phyloP scores from a whole-genome alignment of 2,888 invertebrate genomes.

The Ptychoptera albimana region DNA sequence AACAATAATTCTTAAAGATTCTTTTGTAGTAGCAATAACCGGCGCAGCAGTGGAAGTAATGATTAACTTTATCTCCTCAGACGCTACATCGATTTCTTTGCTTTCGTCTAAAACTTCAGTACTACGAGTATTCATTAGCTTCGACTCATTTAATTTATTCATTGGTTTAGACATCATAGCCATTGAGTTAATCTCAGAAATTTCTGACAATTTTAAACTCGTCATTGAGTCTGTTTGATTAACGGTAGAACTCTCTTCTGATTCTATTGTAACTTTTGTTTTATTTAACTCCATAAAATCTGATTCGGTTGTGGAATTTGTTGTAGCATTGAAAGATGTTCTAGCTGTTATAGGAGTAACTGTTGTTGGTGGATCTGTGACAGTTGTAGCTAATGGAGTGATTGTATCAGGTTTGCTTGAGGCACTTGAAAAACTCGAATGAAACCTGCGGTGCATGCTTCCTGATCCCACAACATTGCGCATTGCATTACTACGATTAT shows the following conservation, averaged over 20 bases:
- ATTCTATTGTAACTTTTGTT: too few species aligned
- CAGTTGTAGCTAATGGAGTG: conserved; percentile 31
- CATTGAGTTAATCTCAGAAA: too few species aligned
- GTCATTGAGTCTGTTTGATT: too few species aligned
- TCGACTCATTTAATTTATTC: not conserved
- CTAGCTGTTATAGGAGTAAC: conserved; percentile 37
- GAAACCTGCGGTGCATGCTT: not conserved
- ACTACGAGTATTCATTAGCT: conserved; percentile 15
- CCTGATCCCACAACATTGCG: not conserved
- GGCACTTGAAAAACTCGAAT: not conserved
- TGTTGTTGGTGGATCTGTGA: conserved; percentile 37
- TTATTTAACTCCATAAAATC: too few species aligned
- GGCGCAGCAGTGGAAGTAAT: too few species aligned
- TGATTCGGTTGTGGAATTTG: conserved; percentile 16
- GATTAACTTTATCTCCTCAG: too few species aligned
- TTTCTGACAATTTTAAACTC: too few species aligned
- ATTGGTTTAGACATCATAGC: too few species aligned
- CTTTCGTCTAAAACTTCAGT: conserved; percentile 9
- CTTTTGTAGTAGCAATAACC: too few species aligned
- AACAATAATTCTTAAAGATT: conserved; percentile 17
- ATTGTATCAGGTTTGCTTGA: too few species aligned
- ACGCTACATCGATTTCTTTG: too few species aligned
- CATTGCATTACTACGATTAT: conserved; percentile 13
- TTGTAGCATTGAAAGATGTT: conserved; percentile 28
- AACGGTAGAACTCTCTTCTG: too few species aligned